Evolutionary conservation across 2,113 vertebrate genomes (phyloP), one percentile per base, ranked within the genome.

Genomic region (Blennius ocellaris): DNA sequence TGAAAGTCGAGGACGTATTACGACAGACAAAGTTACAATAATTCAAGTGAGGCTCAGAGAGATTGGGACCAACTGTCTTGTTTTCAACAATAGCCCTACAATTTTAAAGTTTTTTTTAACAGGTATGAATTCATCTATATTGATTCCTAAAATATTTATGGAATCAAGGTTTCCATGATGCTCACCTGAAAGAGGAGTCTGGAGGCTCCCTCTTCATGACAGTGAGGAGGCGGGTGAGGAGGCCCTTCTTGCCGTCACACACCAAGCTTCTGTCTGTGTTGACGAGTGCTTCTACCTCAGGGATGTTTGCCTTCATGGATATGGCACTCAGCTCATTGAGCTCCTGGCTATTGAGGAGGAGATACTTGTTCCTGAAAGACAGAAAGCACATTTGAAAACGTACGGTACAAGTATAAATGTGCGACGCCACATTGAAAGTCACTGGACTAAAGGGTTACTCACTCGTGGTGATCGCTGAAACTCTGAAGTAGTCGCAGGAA

Each of bases 381-480:
- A 59, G 15, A 36, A 1, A 30, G 44, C 8, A 37, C 3, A 8
- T 38, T 60, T 49, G 0, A 61, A 17, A 10, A 11, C 8, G 3
- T 14, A 30, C 3, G 51, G 50, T 6, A 16, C 38, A 55, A 54
- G 11, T 3, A 14, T 9, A 2, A 14, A 40, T 53, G 0, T n/a
- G 0, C 45, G 16, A 51, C 17, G 11, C 45, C 1, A 10, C 10
- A 11, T 15, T 1, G 8, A 11, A 16, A 7, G 12, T 40, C 2
- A 58, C 0, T 15, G 1, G 21, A 30, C 14, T 47, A 3, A 36
- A 16, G 3, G 5, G 3, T 15, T 37, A 94, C 97, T 97, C 92
- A 99, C 98, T 99, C 97, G 0, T 99, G 98, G 84, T 99, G 97
- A 87, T 99, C 98, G 59, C 98, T 99, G 91, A 99, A 99, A 88